Evolutionary conservation across 2,888 invertebrate species (phyloP).

Genomic region (Drosophila histrio): DNA sequence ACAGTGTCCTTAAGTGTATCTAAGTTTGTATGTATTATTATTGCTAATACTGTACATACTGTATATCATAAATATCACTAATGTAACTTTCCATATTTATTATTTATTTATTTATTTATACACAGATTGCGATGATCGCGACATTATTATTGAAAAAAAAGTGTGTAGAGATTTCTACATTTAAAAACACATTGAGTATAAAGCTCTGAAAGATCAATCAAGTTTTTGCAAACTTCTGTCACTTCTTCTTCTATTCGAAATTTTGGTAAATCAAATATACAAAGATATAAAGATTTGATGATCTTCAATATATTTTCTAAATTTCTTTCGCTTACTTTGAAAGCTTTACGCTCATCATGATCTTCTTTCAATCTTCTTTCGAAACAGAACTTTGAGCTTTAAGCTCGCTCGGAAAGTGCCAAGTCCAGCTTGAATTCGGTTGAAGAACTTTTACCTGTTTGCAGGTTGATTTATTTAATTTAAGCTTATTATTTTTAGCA

Average conservation of each 20-base stretch:
- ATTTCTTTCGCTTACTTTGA: neutral
- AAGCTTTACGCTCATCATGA: too few relatives aligned
- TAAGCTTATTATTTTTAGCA: conserved; percentile 1
- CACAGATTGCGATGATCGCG: neutral
- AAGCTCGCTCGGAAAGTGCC: neutral
- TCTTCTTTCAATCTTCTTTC: too few relatives aligned
- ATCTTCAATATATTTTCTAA: neutral
- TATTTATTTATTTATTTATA: neutral
- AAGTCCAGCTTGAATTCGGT: neutral
- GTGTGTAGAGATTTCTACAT: neutral
- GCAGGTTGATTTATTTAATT: neutral
- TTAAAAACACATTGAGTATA: neutral
- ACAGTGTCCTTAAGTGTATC: conserved; percentile 19
- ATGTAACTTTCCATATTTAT: neutral
- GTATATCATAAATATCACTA: neutral
- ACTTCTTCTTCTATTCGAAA: neutral
- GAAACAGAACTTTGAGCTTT: neutral
- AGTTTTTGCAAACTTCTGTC: neutral
- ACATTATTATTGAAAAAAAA: neutral
- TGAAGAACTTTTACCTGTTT: conserved; percentile 3
- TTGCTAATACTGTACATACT: conserved; percentile 17
- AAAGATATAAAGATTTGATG: neutral
- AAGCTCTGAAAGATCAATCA: neutral
- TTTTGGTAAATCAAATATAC: too few relatives aligned
- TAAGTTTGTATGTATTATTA: conserved; percentile 5